Conservation (phyloP, 2,797 vertebrate genomes). For the Dipus sagitta region DNA sequence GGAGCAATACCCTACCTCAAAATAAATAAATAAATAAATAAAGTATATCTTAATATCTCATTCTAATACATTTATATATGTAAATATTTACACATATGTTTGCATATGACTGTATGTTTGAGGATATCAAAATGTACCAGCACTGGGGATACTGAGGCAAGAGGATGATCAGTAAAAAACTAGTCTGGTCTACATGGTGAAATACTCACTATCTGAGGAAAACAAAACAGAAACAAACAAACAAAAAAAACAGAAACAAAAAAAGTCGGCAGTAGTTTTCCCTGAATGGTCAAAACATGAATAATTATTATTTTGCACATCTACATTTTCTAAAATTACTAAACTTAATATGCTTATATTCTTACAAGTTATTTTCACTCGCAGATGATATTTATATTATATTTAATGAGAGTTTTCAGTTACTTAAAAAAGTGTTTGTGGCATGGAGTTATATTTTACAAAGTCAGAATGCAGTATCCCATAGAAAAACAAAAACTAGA, state of each 20-base stretch:
- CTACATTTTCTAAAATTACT: conserved; percentile 39
- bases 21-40: too few species aligned
- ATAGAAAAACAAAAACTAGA: conserved; percentile 50
- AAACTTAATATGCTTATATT: conserved; percentile 39
- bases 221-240: background rate
- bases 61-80: conserved; percentile 16
- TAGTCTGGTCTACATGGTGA: background rate
- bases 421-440: conserved; percentile 15
- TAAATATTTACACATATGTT: background rate
- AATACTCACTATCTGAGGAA: background rate
- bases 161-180: background rate
- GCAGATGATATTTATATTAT: conserved; percentile 48
- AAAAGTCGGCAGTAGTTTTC: conserved; percentile 6
- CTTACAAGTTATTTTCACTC: conserved; percentile 47
- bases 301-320: conserved; percentile 36
- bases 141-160: background rate
- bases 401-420: background rate
- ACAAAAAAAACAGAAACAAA: too few species aligned
- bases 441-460: conserved; percentile 21
- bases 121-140: conserved; percentile 14
- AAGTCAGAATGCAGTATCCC: background rate
- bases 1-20: too few species aligned
- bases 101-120: background rate
- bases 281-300: conserved; percentile 13
- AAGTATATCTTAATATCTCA: background rate